Evolutionary conservation across 2,888 invertebrate species (phyloP).

Genomic region (Heliconius sara): DNA sequence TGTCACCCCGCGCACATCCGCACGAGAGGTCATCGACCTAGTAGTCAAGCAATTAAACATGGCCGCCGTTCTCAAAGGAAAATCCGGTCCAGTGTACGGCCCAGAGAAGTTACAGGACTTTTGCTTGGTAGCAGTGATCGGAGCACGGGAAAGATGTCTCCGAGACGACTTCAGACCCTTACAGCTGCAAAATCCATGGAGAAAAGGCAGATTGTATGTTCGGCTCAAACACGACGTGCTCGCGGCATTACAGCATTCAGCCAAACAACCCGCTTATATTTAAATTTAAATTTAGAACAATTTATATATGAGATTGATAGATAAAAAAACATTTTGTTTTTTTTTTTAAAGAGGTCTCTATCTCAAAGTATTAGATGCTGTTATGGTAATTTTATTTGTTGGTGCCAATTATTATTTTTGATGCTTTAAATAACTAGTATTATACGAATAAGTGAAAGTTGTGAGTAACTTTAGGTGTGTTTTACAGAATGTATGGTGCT

Average conservation of each 20-base stretch:
- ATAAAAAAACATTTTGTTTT: conserved; percentile 26
- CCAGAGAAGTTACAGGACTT: conserved; percentile 93
- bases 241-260: conserved; percentile 94
- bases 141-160: conserved; percentile 96
- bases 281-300: conserved; percentile 62
- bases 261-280: conserved; percentile 89
- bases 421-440: conserved; percentile 77
- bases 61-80: conserved; percentile 93
- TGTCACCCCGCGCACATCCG: conserved; percentile 96
- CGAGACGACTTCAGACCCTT: conserved; percentile 97
- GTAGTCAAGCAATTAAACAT: conserved; percentile 98
- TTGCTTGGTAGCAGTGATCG: conserved; percentile 97
- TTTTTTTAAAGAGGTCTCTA: conserved; percentile 36
- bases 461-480: conserved; percentile 71
- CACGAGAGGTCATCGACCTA: conserved; percentile 96
- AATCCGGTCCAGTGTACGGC: conserved; percentile 93
- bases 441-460: conserved; percentile 70
- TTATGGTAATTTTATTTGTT: conserved; percentile 62
- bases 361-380: conserved; percentile 43
- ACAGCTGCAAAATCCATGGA: conserved; percentile 97
- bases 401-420: conserved; percentile 77
- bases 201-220: conserved; percentile 96
- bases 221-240: conserved; percentile 94
- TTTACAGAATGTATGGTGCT: conserved; percentile 77
- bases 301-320: conserved; percentile 42